Conservation (phyloP, 30 jellyfish, hydroid and myxozoan species). For the Nemopilema nomurai region DNA sequence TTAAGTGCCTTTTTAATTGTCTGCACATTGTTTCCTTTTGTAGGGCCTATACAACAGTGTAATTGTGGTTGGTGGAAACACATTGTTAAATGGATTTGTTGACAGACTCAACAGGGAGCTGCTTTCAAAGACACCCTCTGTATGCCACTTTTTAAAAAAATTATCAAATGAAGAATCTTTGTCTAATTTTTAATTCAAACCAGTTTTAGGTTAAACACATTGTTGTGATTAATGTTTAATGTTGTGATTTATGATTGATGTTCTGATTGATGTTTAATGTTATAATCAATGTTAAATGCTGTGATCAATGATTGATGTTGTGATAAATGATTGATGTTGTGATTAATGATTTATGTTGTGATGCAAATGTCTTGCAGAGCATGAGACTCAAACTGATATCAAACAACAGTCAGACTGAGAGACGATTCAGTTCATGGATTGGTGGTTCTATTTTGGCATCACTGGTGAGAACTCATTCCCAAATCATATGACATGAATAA, state of each 20-base stretch:
- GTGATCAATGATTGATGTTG: constrained; percentile 1
- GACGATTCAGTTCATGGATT: constrained; percentile 98
- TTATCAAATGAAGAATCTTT: neutral
- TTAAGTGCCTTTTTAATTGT: neutral
- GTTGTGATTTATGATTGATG: neutral
- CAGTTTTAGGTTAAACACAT: too few species aligned
- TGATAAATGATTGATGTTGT: too few species aligned
- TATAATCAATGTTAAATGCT: neutral
- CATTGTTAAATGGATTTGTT: constrained; percentile 91
- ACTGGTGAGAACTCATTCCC: constrained; percentile 53
- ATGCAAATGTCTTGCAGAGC: constrained; percentile 60
- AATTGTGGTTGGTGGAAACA: constrained; percentile 96
- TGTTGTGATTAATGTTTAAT: too few species aligned
- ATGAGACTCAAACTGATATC: constrained; percentile 96
- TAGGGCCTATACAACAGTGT: constrained; percentile 97
- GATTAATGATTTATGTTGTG: too few species aligned
- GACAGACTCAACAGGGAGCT: constrained; percentile 97
- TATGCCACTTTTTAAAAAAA: constrained; percentile 42
- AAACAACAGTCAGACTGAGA: constrained; percentile 85
- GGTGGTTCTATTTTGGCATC: constrained; percentile 99
- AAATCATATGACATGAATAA: too few species aligned
- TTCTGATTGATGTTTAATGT: neutral
- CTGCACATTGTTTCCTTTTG: neutral
- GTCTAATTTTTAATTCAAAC: neutral
- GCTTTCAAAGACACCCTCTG: constrained; percentile 94